Evolutionary conservation across 2,888 invertebrate genomes (phyloP).

Genomic region (Chrysodeixis includens): DNA sequence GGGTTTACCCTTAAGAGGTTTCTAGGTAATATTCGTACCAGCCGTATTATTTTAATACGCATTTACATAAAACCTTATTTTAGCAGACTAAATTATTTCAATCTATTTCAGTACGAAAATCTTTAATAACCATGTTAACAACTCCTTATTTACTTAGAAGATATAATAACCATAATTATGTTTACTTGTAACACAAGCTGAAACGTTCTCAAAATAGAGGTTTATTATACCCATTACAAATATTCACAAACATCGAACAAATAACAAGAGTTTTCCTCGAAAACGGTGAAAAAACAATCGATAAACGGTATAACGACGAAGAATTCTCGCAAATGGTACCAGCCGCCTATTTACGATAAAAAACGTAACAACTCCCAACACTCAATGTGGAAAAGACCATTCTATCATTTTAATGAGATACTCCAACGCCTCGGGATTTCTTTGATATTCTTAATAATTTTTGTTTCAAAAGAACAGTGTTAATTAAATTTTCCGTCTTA

Average conservation of each 20-base stretch:
- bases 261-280: constrained; percentile 31
- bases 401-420: constrained; percentile 47
- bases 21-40: no score
- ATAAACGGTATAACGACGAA: constrained; percentile 2
- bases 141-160: background rate
- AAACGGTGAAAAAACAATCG: constrained; percentile 16
- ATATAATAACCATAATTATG: constrained; percentile 1
- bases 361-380: constrained; percentile 19
- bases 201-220: background rate
- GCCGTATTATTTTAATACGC: no score
- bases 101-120: no score
- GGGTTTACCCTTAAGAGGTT: no score
- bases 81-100: background rate
- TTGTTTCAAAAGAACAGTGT: constrained; percentile 42
- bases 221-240: constrained; percentile 9
- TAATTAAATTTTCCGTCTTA: constrained; percentile 49
- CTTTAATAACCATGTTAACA: no score
- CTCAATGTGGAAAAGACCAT: constrained; percentile 24
- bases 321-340: constrained; percentile 6
- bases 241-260: constrained; percentile 21
- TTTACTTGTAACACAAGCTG: background rate
- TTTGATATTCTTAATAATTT: constrained; percentile 43
- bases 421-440: constrained; percentile 24
- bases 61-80: no score
- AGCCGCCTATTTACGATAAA: constrained; percentile 10